phyloP scores from a whole-genome alignment of 2,888 invertebrate genomes.

The Belgica antarctica region DNA sequence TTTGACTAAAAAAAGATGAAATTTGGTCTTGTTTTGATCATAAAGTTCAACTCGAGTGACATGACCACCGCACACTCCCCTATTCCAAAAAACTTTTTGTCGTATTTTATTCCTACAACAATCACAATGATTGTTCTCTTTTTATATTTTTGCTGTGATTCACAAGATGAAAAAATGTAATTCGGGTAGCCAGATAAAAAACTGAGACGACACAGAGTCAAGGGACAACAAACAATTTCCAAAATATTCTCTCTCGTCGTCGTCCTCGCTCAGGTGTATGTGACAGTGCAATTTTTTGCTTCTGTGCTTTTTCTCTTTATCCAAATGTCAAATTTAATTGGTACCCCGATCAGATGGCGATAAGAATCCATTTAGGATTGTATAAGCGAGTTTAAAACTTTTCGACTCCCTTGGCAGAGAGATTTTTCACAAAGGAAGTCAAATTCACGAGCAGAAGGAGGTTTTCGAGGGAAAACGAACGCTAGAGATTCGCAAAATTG shows the following conservation, averaged over 20 bases:
- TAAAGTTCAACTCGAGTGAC: no score
- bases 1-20: no score
- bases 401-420: not conserved
- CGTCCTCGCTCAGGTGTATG: slow-evolving; percentile 29
- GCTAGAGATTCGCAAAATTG: no score
- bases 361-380: slow-evolving; percentile 40
- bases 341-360: slow-evolving; percentile 44
- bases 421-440: not conserved
- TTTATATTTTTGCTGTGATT: slow-evolving; percentile 6
- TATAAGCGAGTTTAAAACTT: slow-evolving; percentile 33
- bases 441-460: no score
- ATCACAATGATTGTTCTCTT: not conserved
- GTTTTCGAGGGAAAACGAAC: not conserved
- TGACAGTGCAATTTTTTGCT: slow-evolving; percentile 43
- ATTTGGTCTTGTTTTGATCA: no score
- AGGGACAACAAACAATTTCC: no score
- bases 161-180: not conserved
- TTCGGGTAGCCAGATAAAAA: slow-evolving; percentile 12
- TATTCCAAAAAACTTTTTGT: no score
- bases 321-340: slow-evolving; percentile 46
- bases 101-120: not conserved
- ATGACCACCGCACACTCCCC: no score
- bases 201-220: slow-evolving; percentile 8
- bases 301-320: slow-evolving; percentile 38
- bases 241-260: no score